Base-by-base conservation (phyloP, 1,140 invertebrate genomes). In the Rhopalosiphum padi region DNA sequence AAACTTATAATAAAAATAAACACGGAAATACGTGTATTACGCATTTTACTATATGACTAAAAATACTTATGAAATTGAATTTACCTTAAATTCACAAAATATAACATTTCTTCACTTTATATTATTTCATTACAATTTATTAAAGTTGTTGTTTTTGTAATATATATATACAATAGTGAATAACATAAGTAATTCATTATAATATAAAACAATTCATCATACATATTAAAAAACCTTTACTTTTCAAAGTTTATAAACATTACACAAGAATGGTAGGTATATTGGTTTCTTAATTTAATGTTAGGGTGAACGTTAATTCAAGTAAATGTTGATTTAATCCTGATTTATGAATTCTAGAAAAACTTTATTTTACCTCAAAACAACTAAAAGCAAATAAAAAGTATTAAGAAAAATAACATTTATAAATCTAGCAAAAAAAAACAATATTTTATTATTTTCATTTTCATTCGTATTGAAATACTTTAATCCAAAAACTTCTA, bases 281-380 rank as follows among this genome's bases (percentile, higher is more conserved):
- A 90, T 90, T 90, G 35, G 88, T 90, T 30, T 23, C n/a, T 90
- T 60, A 60, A 30, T 90, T 60, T 60, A 77, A 60, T n/a, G 25
- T 90, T 41, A 55, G 37, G 88, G 53, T 90, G 88, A 43, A 18
- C 35, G 55, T 90, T 90, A 90, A 60, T 90, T 90, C 88, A 23
- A 23, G 22, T 90, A 60, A 60, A 41, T n/a, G 35, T 43, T 90
- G 23, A 90, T 43, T 30, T 90, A 60, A 90, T 60, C 53, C 37
- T 90, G 53, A 90, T 90, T 90, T 90, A 90, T 90, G 88, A 90
- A 60, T 60, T 90, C 5, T 43, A 90, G 0, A 30, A 90, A 90
- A 90, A 90, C 88, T 90, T 90, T 77, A 15, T 77, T 90, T 90
- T 43, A 35, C 41, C 37, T 60, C 37, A 18, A 90, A 90, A 25